Evolutionary conservation across 2,888 invertebrate species (phyloP), one percentile per base, ranked within the genome.

Genomic region (Brenthis ino): DNA sequence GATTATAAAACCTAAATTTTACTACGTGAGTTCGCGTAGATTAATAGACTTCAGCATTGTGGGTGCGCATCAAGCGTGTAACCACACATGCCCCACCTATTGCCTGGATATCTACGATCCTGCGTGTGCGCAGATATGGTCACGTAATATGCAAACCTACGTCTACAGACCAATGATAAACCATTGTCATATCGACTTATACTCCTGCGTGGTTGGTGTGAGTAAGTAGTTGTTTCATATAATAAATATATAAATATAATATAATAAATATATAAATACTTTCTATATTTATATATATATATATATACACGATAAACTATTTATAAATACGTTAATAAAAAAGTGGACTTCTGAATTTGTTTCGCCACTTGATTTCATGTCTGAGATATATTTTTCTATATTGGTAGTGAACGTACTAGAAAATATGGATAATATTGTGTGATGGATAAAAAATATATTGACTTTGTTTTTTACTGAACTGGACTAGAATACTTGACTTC

Each of bases 181-280:
- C 72, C 91, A 92, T 69, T 92, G 91, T 68, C 91, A 92, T 71
- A 82, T 91, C n/a, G 91, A 92, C 64, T 72, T 91, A 77, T 83
- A 82, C 54, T 92, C 91, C 2, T 92, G 91, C 73, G 80, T 85
- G 12, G 65, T 83, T 50, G 88, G 87, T 48, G 76, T 84, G 37
- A 90, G 91, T 92, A 77, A 89, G 88, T 88, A 73, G 8, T 0
- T 43, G 11, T 20, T 20, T 20, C 20, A 20, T 20, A 20, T 20
- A 20, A 20, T 16, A 16, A 16, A 16, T 16, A 16, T 16, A 16
- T 16, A 16, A 16, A 16, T 16, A 16, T 16, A 16, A 16, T 16
- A 16, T 16, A 16, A 16, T 0, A 16, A 16, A 16, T 16, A 16
- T 16, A 16, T 16, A 16, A 16, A 16, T 37, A 6, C 6, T 37